phyloP scores from a whole-genome alignment of 2,888 invertebrate genomes.

The Argyresthia goedartella region DNA sequence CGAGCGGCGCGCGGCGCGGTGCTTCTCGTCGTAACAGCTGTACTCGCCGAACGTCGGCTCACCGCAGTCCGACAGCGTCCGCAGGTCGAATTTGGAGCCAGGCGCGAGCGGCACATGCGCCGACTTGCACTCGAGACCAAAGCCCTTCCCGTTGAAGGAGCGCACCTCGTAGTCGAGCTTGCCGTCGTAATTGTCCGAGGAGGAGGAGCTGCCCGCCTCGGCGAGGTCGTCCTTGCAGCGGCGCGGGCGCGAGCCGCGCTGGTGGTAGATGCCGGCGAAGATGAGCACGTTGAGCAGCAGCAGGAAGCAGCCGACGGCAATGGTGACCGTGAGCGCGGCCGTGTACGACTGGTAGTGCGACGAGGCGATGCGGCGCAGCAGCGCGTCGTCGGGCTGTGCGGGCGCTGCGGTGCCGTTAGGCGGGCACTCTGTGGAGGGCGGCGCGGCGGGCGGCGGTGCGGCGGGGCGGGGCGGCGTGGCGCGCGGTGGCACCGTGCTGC shows the following conservation, averaged over 20 bases:
- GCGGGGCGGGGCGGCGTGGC: conserved; percentile 57
- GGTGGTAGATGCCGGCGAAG: conserved; percentile 90
- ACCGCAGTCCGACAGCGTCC: conserved; percentile 65
- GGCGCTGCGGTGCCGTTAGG: conserved; percentile 68
- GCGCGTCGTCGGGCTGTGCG: conserved; percentile 74
- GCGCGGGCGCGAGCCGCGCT: conserved; percentile 79
- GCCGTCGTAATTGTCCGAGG: conserved; percentile 73
- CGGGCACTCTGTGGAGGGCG: conserved; percentile 80
- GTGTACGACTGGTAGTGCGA: conserved; percentile 91
- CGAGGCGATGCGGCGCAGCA: conserved; percentile 81
- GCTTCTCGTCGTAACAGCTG: conserved; percentile 75
- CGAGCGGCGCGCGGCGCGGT: conserved; percentile 68
- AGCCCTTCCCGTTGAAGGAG: conserved; percentile 66
- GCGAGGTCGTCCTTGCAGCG: conserved; percentile 83
- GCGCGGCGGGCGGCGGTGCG: conserved; percentile 41
- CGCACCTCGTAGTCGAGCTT: conserved; percentile 68
- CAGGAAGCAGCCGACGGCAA: conserved; percentile 87
- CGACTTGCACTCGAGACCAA: conserved; percentile 70
- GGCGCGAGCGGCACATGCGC: conserved; percentile 61
- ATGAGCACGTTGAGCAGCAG: conserved; percentile 86
- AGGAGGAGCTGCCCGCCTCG: conserved; percentile 79
- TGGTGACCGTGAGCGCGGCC: conserved; percentile 89
- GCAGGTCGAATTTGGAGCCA: conserved; percentile 58
- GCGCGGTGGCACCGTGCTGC: conserved; percentile 52
- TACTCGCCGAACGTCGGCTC: conserved; percentile 74